Conservation (phyloP, 2,797 vertebrate genomes). For the Megaceryle alcyon region DNA sequence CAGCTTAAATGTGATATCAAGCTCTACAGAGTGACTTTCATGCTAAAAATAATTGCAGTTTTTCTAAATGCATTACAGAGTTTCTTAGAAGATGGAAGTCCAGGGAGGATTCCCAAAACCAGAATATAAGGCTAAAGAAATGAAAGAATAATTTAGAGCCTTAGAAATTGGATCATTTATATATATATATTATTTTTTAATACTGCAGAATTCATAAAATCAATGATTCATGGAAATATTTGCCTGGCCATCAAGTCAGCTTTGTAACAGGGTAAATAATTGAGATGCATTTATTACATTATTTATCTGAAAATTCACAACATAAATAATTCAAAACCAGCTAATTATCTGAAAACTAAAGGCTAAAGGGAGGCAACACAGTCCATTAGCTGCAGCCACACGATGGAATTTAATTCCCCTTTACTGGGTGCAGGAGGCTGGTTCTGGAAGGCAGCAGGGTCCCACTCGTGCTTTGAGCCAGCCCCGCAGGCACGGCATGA, state of each 20-base stretch:
- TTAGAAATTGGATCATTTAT: neutral
- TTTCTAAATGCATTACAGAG: neutral
- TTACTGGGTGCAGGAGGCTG: neutral
- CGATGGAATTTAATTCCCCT: neutral
- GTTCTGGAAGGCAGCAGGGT: neutral
- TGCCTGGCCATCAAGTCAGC: neutral
- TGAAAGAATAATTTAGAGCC: conserved; percentile 8
- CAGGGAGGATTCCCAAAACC: neutral
- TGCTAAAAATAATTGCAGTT: conserved; percentile 18
- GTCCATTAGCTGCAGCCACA: neutral
- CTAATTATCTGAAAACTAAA: conserved; percentile 30
- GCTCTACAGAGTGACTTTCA: neutral
- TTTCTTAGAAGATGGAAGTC: neutral
- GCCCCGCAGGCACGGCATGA: accelerated
- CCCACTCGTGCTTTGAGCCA: accelerated
- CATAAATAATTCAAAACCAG: conserved; percentile 39
- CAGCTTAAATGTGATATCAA: neutral
- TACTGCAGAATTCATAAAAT: conserved; percentile 12
- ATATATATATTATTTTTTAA: neutral
- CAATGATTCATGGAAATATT: conserved; percentile 31
- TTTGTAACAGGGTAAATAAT: conserved; percentile 41
- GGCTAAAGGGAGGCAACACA: neutral
- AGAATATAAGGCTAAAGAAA: neutral
- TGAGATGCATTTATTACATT: conserved; percentile 40
- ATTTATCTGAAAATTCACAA: conserved; percentile 31